phyloP scores from a whole-genome alignment of 2,113 vertebrate species.

The Sphyrna mokarran region DNA sequence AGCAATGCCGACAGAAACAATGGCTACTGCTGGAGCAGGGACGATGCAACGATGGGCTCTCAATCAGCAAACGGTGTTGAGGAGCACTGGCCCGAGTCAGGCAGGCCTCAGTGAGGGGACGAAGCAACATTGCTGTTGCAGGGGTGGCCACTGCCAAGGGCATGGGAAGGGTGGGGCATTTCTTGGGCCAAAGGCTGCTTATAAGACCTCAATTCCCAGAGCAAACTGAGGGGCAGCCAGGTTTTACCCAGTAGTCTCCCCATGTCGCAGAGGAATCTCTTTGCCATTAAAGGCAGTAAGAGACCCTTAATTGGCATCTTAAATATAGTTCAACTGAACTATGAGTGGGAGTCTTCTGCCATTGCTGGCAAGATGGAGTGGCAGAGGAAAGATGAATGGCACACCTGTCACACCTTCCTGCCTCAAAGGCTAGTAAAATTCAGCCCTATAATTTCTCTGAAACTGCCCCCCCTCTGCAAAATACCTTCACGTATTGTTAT shows the following conservation, averaged over 20 bases:
- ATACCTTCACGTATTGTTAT: neutral
- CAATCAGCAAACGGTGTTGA: neutral
- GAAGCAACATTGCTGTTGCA: neutral
- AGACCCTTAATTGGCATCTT: neutral
- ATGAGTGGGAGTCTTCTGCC: too few relatives aligned
- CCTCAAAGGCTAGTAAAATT: neutral
- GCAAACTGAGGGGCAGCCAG: neutral
- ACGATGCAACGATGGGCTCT: neutral
- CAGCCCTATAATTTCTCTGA: neutral
- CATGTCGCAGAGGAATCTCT: neutral
- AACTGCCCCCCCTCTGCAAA: neutral
- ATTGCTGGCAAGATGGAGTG: neutral
- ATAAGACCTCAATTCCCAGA: neutral
- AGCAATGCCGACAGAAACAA: neutral
- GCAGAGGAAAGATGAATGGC: neutral
- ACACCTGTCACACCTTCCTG: too few relatives aligned
- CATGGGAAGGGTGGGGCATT: too few relatives aligned
- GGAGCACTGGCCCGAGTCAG: neutral
- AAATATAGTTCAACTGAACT: neutral
- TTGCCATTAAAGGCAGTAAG: neutral
- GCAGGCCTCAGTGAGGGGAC: too few relatives aligned
- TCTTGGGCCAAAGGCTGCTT: neutral
- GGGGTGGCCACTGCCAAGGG: too few relatives aligned
- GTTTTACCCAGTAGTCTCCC: neutral
- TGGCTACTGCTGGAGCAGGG: neutral